Conservation (phyloP, 2,888 invertebrate species). For the Polymixis lichenea region DNA sequence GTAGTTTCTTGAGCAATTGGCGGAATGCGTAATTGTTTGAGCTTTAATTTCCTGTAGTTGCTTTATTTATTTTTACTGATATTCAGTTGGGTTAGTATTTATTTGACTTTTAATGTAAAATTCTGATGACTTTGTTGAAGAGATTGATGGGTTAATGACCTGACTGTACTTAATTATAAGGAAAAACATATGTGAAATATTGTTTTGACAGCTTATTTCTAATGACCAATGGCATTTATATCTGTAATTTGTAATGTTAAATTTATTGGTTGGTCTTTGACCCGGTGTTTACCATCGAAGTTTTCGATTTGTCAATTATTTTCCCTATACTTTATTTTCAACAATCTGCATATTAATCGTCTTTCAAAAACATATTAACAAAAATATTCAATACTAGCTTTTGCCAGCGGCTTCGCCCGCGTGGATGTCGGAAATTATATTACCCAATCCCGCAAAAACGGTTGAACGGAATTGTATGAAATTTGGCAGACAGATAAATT, state of each 20-base stretch:
- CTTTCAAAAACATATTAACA: background rate
- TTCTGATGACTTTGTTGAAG: constrained; percentile 3
- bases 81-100: background rate
- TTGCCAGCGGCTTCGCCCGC: too few species aligned
- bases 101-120: background rate
- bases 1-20: constrained; percentile 5
- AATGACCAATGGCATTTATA: background rate
- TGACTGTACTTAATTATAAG: background rate
- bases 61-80: background rate
- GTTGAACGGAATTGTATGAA: too few species aligned
- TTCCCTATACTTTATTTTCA: background rate
- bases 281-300: background rate
- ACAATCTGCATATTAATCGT: too few species aligned
- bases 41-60: constrained; percentile 17
- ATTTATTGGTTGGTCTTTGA: background rate
- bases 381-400: background rate
- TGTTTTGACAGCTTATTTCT: background rate
- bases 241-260: background rate
- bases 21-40: constrained; percentile 2
- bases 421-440: too few species aligned
- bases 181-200: constrained; percentile 1
- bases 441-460: too few species aligned
- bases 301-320: background rate
- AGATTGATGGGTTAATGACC: background rate
- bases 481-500: too few species aligned